Conservation (phyloP, 1,140 invertebrate genomes). For the Triops cancriformis region DNA sequence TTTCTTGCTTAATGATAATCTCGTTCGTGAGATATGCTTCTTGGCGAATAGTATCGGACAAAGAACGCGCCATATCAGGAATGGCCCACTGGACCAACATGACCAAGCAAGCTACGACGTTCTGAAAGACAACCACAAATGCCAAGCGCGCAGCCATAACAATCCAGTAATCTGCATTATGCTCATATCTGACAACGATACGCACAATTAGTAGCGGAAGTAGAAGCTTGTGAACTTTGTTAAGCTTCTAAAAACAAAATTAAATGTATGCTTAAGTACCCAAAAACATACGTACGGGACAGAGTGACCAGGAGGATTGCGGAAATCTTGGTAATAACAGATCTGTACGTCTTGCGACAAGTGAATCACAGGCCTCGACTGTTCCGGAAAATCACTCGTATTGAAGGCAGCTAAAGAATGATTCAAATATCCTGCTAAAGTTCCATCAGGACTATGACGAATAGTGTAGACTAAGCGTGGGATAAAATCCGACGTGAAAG, state of each 20-base stretch:
- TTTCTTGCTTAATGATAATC: constrained; percentile 74
- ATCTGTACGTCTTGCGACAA: background rate
- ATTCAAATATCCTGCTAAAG: constrained; percentile 68
- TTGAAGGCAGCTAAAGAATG: constrained; percentile 74
- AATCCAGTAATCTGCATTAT: constrained; percentile 64
- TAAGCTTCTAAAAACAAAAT: too few species aligned
- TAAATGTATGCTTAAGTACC: background rate
- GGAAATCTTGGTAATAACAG: constrained; percentile 5
- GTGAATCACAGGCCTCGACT: background rate
- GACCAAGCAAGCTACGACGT: constrained; percentile 71
- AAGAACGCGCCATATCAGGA: constrained; percentile 67
- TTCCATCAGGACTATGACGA: constrained; percentile 49
- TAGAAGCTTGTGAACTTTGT: constrained; percentile 31
- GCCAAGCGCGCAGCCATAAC: constrained; percentile 64
- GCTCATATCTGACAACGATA: constrained; percentile 25
- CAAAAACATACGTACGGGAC: background rate
- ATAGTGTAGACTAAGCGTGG: constrained; percentile 74
- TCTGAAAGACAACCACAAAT: constrained; percentile 77
- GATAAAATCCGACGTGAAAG: constrained; percentile 96
- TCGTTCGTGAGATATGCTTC: constrained; percentile 83
- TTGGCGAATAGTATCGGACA: constrained; percentile 68
- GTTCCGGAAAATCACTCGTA: constrained; percentile 53
- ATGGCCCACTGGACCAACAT: constrained; percentile 77
- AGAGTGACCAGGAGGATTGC: constrained; percentile 37
- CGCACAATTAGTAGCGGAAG: constrained; percentile 11